Evolutionary conservation across 2,797 vertebrate genomes (phyloP).

Genomic region (Typhlichthys subterraneus): DNA sequence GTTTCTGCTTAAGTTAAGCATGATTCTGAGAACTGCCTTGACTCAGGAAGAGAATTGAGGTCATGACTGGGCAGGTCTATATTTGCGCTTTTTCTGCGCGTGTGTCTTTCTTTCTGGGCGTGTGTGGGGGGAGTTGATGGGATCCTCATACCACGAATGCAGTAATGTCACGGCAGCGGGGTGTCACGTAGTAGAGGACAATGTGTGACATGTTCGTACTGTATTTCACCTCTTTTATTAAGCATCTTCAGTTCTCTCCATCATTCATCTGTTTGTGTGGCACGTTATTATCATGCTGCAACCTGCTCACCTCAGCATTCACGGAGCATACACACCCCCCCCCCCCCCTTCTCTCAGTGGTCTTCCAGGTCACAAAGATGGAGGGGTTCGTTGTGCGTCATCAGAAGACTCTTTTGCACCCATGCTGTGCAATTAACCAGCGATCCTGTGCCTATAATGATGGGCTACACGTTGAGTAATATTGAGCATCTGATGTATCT

Average conservation of each 20-base stretch:
- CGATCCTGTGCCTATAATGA: conserved; percentile 42
- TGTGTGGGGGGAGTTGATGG: conserved; percentile 43
- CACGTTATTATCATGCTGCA: too few relatives aligned
- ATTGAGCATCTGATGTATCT: conserved; percentile 8
- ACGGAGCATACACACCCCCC: background rate
- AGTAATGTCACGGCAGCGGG: conserved; percentile 48
- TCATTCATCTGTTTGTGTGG: conserved; percentile 25
- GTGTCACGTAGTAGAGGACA: conserved; percentile 44
- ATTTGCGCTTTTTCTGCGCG: conserved; percentile 8
- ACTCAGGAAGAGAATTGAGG: conserved; percentile 57
- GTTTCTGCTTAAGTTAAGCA: conserved; percentile 40
- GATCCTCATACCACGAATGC: conserved; percentile 49
- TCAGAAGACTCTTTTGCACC: conserved; percentile 19
- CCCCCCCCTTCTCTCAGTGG: background rate
- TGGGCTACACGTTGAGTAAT: conserved; percentile 34
- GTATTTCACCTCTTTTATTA: conserved; percentile 8
- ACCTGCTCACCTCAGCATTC: background rate
- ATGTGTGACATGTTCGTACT: conserved; percentile 41
- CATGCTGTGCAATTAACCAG: conserved; percentile 36
- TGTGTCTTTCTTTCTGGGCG: conserved; percentile 8
- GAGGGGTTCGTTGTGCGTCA: conserved; percentile 1
- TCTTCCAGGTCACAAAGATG: background rate
- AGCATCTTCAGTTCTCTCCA: conserved; percentile 9
- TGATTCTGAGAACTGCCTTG: conserved; percentile 55
- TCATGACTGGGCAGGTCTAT: conserved; percentile 49